Conservation (phyloP, 1,140 invertebrate species). For the Wiebesia pumilae region DNA sequence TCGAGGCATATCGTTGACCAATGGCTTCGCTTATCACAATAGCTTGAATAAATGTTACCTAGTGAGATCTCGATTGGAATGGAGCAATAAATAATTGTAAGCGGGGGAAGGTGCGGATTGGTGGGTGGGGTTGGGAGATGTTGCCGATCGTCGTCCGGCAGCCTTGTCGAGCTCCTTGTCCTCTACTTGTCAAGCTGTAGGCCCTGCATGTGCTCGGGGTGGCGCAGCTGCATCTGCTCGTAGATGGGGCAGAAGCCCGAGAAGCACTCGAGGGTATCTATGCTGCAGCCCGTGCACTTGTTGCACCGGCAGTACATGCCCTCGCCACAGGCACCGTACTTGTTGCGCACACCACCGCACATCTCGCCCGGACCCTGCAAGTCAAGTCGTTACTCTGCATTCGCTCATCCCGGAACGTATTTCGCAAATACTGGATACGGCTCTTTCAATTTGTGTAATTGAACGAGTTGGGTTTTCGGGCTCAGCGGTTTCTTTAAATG, state of each 20-base stretch:
- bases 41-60: slow-evolving; percentile 23
- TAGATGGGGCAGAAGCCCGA: slow-evolving; percentile 54
- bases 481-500: no score
- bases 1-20: neutral
- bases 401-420: no score
- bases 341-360: slow-evolving; percentile 72
- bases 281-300: slow-evolving; percentile 74
- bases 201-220: slow-evolving; percentile 42
- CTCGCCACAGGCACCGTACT: slow-evolving; percentile 74
- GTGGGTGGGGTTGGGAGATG: neutral
- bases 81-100: slow-evolving; percentile 41
- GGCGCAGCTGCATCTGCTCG: slow-evolving; percentile 44
- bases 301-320: slow-evolving; percentile 75
- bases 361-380: slow-evolving; percentile 74
- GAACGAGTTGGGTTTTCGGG: no score
- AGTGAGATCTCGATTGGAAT: slow-evolving; percentile 49
- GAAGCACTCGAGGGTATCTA: slow-evolving; percentile 69
- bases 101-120: neutral
- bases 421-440: no score
- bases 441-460: no score
- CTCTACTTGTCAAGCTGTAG: slow-evolving; percentile 44
- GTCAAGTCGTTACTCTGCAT: neutral
- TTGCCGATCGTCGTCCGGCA: neutral
- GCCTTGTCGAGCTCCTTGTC: neutral
- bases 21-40: slow-evolving; percentile 45